phyloP scores from a whole-genome alignment of 1,140 invertebrate genomes.

The roundworm (Caenorhabditis elegans) region DNA sequence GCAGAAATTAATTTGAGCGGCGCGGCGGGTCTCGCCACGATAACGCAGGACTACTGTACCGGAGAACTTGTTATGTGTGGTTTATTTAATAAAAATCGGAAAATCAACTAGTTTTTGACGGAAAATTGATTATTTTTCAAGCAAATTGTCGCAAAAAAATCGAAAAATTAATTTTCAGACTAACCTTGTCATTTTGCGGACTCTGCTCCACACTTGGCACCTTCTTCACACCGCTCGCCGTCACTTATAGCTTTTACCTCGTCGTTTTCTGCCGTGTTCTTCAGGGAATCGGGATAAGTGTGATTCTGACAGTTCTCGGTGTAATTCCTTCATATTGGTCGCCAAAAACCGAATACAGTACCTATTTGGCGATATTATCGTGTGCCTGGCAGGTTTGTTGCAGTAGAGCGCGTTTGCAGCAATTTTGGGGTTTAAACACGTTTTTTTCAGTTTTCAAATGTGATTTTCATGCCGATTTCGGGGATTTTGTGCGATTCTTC shows the following conservation, averaged over 20 bases:
- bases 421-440: not conserved
- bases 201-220: slow-evolving; percentile 20
- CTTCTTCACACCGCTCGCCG: slow-evolving; percentile 41
- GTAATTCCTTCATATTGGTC: slow-evolving; percentile 39
- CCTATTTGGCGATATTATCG: slow-evolving; percentile 39
- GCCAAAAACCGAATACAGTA: slow-evolving; percentile 33
- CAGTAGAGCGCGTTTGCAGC: not conserved
- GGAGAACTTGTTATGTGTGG: not conserved
- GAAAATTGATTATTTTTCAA: no score
- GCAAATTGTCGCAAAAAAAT: not conserved
- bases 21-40: not conserved
- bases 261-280: slow-evolving; percentile 15
- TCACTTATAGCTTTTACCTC: slow-evolving; percentile 11
- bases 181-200: not conserved
- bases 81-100: no score
- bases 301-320: slow-evolving; percentile 36
- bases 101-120: no score
- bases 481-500: slow-evolving; percentile 50
- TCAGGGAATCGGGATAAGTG: slow-evolving; percentile 38
- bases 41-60: not conserved
- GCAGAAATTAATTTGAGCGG: slow-evolving; percentile 9
- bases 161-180: not conserved
- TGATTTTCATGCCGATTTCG: slow-evolving; percentile 55
- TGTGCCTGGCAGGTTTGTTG: slow-evolving; percentile 34
- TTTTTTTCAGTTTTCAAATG: not conserved